These are phyloP conservation scores for Knipowitschia caucasica DNA, from an alignment of 2,797 vertebrate genomes.

Conservation along the genomic window DNA sequence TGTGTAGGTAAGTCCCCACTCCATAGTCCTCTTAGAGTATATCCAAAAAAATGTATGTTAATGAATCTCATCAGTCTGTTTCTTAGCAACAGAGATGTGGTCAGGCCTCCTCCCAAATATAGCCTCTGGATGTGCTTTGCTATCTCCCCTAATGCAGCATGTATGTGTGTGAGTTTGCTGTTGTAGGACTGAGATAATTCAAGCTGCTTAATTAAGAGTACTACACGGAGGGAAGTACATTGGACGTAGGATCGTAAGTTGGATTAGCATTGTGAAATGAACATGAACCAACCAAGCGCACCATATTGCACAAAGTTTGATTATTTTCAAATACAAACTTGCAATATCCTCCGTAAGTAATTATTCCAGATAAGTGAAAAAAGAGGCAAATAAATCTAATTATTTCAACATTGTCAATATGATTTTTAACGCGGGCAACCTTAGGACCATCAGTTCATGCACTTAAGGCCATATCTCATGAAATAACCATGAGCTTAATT, in stretches of 20 bases:
- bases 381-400: not conserved
- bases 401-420: not conserved
- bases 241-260: no score
- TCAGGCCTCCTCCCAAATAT: constrained; percentile 58
- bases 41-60: constrained; percentile 24
- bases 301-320: no score
- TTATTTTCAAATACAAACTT: not conserved
- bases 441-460: not conserved
- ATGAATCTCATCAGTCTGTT: constrained; percentile 43
- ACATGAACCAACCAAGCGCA: not conserved
- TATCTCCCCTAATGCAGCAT: constrained; percentile 10
- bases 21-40: constrained; percentile 21
- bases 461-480: not conserved
- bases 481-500: constrained; percentile 5
- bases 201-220: not conserved
- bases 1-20: constrained; percentile 13
- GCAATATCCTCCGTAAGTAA: not conserved
- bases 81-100: constrained; percentile 67
- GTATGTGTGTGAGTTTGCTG: constrained; percentile 10
- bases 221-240: not conserved
- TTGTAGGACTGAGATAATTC: not conserved
- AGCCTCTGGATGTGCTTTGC: constrained; percentile 41
- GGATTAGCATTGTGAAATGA: not conserved
- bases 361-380: not conserved
- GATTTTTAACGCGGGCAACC: not conserved